Conservation (phyloP, 2,113 vertebrate genomes). For the Datnioides undecimradiatus region DNA sequence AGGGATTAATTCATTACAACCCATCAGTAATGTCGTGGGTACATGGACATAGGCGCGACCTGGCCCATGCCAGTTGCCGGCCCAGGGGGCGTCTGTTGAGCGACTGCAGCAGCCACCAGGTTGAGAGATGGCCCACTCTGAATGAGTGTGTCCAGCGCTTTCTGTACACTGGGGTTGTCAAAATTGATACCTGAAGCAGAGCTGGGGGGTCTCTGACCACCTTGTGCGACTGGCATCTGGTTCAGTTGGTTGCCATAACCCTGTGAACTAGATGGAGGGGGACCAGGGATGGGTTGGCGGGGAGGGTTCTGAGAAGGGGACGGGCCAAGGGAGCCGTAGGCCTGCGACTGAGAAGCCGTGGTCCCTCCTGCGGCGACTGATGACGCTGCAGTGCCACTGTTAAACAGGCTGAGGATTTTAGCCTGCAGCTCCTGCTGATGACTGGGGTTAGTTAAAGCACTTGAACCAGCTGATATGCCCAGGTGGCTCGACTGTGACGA, state of each 20-base stretch:
- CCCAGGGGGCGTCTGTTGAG: slow-evolving; percentile 56
- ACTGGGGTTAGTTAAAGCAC: slow-evolving; percentile 79
- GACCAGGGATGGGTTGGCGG: slow-evolving; percentile 70
- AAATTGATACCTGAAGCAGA: slow-evolving; percentile 95
- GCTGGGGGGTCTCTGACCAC: too few relatives aligned
- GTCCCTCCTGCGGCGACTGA: too few relatives aligned
- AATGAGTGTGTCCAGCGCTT: slow-evolving; percentile 97
- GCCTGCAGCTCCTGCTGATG: slow-evolving; percentile 96
- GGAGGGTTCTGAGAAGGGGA: slow-evolving; percentile 78
- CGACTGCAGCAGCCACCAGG: slow-evolving; percentile 82
- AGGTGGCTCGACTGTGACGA: too few relatives aligned
- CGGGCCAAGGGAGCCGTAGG: slow-evolving; percentile 70
- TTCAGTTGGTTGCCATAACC: slow-evolving; percentile 77
- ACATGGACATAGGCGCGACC: slow-evolving; percentile 84
- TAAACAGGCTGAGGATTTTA: slow-evolving; percentile 98
- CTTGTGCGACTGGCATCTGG: slow-evolving; percentile 80
- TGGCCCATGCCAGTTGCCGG: slow-evolving; percentile 74
- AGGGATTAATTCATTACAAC: neutral
- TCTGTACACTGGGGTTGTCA: slow-evolving; percentile 98
- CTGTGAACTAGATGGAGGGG: slow-evolving; percentile 75
- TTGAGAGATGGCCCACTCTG: slow-evolving; percentile 96
- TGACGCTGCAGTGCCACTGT: slow-evolving; percentile 90
- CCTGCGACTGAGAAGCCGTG: too few relatives aligned
- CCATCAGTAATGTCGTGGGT: slow-evolving; percentile 91
- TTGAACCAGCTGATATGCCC: slow-evolving; percentile 50